Base-by-base conservation (phyloP, 1,140 invertebrate genomes). In the Gerris buenoi region DNA sequence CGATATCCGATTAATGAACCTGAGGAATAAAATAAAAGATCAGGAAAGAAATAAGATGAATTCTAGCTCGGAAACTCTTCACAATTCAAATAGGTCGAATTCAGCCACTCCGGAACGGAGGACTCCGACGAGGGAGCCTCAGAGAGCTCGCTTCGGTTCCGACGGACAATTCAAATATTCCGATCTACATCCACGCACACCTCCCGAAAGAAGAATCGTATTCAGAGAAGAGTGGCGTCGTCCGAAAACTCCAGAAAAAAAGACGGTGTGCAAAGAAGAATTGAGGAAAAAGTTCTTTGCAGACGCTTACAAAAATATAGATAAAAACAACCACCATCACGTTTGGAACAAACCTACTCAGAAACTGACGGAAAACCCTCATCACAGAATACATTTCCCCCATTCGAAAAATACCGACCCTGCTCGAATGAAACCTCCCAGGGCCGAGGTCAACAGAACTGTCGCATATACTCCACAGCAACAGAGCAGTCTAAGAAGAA, bases 1-100 rank as follows among this genome's bases (percentile, higher is more conserved):
- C 15, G 68, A 69, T 27, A 67, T 69, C 60, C 58, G 68, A 58
- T 5, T 60, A 3, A 60, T 29, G 15, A 67, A 67, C 23, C 23
- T 60, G 23, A 60, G 58, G 23, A 60, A 60, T 60, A 5, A 22
- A 60, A 60, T 60, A 60, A 60, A 60, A 60, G 58, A 60, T 60
- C 58, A 60, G 23, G 58, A 60, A 60, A 60, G 22, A 22, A 25
- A 5, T 25, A 60, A 60, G 22, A 22, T 60, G 5, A 60, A 60
- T 60, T 60, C 65, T n/a, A 65, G 67, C 46, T 27, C 28, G 15
- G 14, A 64, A 68, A 59, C 18, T 33, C n/a, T 25, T 18, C 33
- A 10, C 18, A n/a, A 61, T 33, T 27, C 60, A 0, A 59, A 65
- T 10, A 56, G 22, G 27, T 28, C 63, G 23, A 58, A 28, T 67